Conservation (phyloP, 2,113 vertebrate species). For the Anoplopoma fimbria region DNA sequence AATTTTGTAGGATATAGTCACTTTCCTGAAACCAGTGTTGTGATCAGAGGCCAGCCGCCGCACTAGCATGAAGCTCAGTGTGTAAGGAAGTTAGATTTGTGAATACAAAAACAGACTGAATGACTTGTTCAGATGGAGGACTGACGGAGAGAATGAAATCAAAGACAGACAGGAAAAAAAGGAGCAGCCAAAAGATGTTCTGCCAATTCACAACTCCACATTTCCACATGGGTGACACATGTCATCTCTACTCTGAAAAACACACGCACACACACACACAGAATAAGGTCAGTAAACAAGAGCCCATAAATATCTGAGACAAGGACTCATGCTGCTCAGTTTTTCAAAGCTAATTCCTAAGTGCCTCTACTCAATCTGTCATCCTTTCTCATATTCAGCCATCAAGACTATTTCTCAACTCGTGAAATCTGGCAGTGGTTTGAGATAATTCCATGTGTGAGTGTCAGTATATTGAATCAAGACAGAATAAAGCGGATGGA, state of each 20-base stretch:
- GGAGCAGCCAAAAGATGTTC: conserved; percentile 62
- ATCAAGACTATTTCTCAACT: background rate
- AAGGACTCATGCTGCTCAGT: background rate
- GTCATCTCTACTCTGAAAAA: background rate
- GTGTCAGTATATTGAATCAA: background rate
- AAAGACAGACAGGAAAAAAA: conserved; percentile 16
- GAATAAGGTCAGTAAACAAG: background rate
- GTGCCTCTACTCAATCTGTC: background rate
- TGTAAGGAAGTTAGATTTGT: background rate
- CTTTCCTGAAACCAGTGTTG: background rate
- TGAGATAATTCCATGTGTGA: background rate
- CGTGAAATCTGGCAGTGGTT: background rate
- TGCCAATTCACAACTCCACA: conserved; percentile 63
- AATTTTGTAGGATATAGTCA: background rate
- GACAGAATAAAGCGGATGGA: background rate
- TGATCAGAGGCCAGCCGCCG: background rate
- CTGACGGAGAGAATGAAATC: background rate
- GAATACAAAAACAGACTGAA: background rate
- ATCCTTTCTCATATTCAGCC: background rate
- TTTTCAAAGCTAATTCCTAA: background rate
- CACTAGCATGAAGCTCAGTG: background rate
- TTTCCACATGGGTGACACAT: conserved; percentile 47
- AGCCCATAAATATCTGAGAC: background rate
- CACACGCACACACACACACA: conserved; percentile 7
- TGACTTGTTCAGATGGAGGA: conserved; percentile 15